A percentile compares a stretch with the other conserved stretches of the same genome.
These are phyloP conservation scores for Dallia pectoralis DNA, from an alignment of 2,797 vertebrate genomes.

Conservation along the genomic window DNA sequence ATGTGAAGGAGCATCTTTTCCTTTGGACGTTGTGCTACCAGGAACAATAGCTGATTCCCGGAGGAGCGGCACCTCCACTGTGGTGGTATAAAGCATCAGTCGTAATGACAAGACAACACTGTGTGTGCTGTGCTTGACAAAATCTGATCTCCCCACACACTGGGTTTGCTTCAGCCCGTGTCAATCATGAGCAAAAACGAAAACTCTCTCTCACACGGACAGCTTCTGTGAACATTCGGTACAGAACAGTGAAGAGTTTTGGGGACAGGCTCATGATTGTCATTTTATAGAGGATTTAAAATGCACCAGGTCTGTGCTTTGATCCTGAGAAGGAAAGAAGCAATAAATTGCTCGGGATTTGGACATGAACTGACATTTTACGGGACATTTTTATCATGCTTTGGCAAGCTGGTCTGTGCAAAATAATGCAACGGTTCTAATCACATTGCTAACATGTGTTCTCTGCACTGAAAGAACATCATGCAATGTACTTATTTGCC, in stretches of 20 bases:
- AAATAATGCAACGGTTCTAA: constrained; percentile 57
- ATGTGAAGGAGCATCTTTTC: constrained; percentile 51
- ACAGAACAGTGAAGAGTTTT: constrained; percentile 9
- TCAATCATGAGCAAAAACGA: constrained; percentile 21
- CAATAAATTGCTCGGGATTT: constrained; percentile 64
- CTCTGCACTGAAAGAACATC: constrained; percentile 64
- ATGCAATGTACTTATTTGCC: constrained; percentile 60
- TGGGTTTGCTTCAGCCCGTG: constrained; percentile 25
- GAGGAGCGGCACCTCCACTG: constrained; percentile 32
- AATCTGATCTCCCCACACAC: constrained; percentile 36
- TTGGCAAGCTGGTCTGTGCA: constrained; percentile 60
- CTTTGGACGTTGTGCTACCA: constrained; percentile 48
- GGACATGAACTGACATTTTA: constrained; percentile 62
- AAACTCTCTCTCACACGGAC: background rate
- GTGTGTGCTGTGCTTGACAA: background rate
- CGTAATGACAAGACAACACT: constrained; percentile 34
- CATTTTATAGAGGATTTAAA: constrained; percentile 40
- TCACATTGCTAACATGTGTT: constrained; percentile 46
- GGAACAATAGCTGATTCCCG: constrained; percentile 41
- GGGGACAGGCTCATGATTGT: constrained; percentile 28
- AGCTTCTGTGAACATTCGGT: constrained; percentile 23
- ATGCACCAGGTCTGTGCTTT: constrained; percentile 36
- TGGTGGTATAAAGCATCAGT: constrained; percentile 24
- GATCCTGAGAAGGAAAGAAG: constrained; percentile 44
- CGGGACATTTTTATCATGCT: constrained; percentile 65